Conservation (phyloP, 1,140 invertebrate genomes). For the Pseudachorutes palmiensis region DNA sequence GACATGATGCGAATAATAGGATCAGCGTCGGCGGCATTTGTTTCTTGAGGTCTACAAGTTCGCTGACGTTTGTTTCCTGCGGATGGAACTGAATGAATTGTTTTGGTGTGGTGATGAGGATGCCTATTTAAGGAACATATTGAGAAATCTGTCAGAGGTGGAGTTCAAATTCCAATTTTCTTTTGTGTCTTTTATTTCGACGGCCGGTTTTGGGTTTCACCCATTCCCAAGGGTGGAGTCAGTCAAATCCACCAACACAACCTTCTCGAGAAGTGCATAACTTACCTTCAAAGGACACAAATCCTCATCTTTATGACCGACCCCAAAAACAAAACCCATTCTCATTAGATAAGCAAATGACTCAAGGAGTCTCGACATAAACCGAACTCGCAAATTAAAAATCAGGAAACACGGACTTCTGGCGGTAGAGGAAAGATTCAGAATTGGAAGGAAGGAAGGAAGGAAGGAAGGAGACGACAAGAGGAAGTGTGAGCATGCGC, state of each 20-base stretch:
- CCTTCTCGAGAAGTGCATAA: conserved; percentile 23
- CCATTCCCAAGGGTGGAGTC: conserved; percentile 30
- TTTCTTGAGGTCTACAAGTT: too few relatives aligned
- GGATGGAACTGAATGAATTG: neutral
- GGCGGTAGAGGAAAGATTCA: too few relatives aligned
- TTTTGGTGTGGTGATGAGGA: conserved; percentile 14
- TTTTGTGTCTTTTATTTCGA: conserved; percentile 25
- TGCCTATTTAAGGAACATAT: conserved; percentile 37
- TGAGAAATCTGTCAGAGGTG: conserved; percentile 35
- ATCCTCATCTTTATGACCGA: conserved; percentile 24
- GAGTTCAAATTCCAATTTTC: conserved; percentile 36
- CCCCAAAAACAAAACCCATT: neutral
- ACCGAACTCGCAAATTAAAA: neutral
- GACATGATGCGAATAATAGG: too few relatives aligned
- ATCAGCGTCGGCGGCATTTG: too few relatives aligned
- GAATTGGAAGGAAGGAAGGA: too few relatives aligned
- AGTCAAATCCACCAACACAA: conserved; percentile 16
- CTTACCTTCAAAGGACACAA: conserved; percentile 32
- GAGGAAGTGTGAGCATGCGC: too few relatives aligned
- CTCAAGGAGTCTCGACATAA: neutral
- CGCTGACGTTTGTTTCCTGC: too few relatives aligned
- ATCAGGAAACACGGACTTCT: neutral
- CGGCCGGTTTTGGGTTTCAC: conserved; percentile 34
- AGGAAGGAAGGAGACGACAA: too few relatives aligned
- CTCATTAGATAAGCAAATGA: conserved; percentile 1